Base-by-base conservation (phyloP, 2,888 invertebrate species). In the Thymelicus sylvestris region DNA sequence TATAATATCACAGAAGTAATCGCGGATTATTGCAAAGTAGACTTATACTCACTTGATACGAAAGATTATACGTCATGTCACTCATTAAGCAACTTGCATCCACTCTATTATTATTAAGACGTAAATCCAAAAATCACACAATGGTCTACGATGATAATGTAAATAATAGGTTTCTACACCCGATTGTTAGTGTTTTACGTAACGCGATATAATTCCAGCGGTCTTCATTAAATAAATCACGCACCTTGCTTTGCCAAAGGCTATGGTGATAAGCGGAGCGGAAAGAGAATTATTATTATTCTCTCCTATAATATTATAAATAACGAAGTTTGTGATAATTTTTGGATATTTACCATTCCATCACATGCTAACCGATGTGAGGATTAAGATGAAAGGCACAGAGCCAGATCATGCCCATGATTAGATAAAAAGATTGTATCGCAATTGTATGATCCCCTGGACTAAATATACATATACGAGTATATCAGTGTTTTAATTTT, bases 191-290 rank as follows among this genome's bases (percentile, higher is more conserved):
- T 71, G 81, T 74, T 80, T 82, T 80, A 81, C 83, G 81, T 84
- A 87, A 86, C 80, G 84, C 83, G 81, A 79, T 81, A 79, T 81
- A 86, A 85, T 86, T 84, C 77, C 77, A 82, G 77, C 83, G 80
- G 85, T 89, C 86, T 87, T 85, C 83, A 86, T 85, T 85, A 85
- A 81, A 79, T 72, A 78, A 84, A 85, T 84, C 85, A 87, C 87
- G 85, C 84, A 84, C 81, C 79, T 64, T 41, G 15, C 19, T 38
- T 24, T 10, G 47, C 15, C 50, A 50, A 50, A 8, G 31, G 12
- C 13, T n/a, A 55, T 47, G 6, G 66, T 71, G 66, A 66, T 63
- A 67, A 63, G 71, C 71, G 66, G 66, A 71, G 71, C 71, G 71
- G 71, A 69, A 74, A 55, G 12, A 24, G 6, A 52, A 19, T 57